phyloP scores from a whole-genome alignment of 2,888 invertebrate genomes.

The Tetropium fuscum region DNA sequence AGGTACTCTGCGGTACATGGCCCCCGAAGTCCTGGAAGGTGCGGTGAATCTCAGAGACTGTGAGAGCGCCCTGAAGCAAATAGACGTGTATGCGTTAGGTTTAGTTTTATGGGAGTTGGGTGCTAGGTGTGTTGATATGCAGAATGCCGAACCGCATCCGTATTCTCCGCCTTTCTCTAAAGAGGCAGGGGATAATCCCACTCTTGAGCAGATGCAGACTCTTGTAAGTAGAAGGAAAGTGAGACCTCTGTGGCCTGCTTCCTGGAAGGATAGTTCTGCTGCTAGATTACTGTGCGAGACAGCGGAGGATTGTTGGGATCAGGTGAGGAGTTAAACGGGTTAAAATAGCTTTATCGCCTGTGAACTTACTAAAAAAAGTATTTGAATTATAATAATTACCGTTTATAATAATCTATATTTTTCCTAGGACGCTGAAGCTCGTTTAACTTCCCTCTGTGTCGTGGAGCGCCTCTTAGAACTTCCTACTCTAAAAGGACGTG shows the following conservation, averaged over 20 bases:
- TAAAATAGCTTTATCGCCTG: background rate
- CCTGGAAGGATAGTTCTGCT: slow-evolving; percentile 71
- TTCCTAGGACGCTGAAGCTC: slow-evolving; percentile 85
- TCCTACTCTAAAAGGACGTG: slow-evolving; percentile 71
- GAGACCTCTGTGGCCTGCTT: slow-evolving; percentile 78
- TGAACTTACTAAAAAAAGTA: background rate
- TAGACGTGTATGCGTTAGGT: slow-evolving; percentile 91
- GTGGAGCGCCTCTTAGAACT: slow-evolving; percentile 87
- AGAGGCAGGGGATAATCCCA: slow-evolving; percentile 80
- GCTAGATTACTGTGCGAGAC: slow-evolving; percentile 85
- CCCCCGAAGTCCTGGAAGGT: slow-evolving; percentile 95
- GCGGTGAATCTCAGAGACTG: slow-evolving; percentile 93
- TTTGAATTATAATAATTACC: background rate
- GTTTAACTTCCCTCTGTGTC: slow-evolving; percentile 91
- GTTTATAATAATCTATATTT: background rate
- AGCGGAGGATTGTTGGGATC: slow-evolving; percentile 97
- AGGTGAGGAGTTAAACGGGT: slow-evolving; percentile 60
- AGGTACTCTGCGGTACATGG: slow-evolving; percentile 94
- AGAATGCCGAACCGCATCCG: slow-evolving; percentile 69
- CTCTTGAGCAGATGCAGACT: slow-evolving; percentile 86
- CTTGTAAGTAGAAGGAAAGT: slow-evolving; percentile 88
- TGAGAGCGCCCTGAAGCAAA: slow-evolving; percentile 91
- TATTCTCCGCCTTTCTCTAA: slow-evolving; percentile 86
- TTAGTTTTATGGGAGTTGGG: slow-evolving; percentile 93
- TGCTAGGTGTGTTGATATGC: slow-evolving; percentile 81